Conservation (phyloP, 2,888 invertebrate species). For the Girardia tigrina region DNA sequence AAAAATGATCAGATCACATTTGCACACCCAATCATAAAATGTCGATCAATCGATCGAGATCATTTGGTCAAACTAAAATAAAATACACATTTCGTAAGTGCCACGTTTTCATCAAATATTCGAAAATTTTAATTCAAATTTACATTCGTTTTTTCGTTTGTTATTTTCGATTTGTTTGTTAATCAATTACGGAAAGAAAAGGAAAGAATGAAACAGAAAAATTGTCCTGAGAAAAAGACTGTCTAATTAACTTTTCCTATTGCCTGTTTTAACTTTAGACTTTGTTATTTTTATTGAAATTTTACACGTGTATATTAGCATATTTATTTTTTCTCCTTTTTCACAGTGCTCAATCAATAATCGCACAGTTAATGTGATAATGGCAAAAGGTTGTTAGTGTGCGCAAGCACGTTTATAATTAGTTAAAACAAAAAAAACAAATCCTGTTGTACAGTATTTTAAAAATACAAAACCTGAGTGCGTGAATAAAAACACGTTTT, state of each 20-base stretch:
- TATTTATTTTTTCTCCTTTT: background rate
- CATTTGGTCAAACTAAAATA: no score
- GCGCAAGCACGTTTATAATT: background rate
- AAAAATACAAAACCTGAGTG: background rate
- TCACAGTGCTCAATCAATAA: background rate
- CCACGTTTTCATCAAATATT: slow-evolving; percentile 1
- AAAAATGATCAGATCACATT: no score
- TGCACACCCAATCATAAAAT: background rate
- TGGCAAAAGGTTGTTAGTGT: background rate
- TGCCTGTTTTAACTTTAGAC: no score
- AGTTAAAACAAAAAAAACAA: background rate
- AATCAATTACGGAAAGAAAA: no score
- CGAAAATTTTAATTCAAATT: no score
- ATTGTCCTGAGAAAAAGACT: no score
- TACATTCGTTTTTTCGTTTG: no score
- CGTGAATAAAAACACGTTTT: slow-evolving; percentile 23
- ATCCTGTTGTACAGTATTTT: background rate
- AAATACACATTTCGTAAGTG: background rate
- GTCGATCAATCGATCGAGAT: background rate
- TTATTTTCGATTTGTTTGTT: no score
- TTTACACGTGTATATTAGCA: slow-evolving; percentile 12
- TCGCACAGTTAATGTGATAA: background rate
- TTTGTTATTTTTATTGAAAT: no score
- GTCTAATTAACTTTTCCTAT: no score
- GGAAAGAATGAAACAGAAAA: no score